Evolutionary conservation across 2,797 vertebrate genomes (phyloP).

Genomic region (Eospalax fontanierii): DNA sequence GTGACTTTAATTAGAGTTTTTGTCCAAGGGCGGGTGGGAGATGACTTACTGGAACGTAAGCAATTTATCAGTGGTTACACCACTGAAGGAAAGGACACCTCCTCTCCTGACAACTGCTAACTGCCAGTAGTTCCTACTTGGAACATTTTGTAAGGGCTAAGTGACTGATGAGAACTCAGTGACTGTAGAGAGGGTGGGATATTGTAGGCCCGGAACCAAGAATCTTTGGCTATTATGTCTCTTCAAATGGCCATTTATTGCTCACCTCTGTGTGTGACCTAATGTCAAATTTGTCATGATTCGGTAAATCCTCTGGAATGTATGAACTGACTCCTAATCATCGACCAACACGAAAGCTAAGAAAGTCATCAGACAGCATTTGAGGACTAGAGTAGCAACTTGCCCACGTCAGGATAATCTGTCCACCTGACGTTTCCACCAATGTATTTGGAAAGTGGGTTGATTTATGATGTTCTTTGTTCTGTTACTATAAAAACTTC

Average conservation of each 20-base stretch:
- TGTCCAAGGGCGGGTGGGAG: not conserved
- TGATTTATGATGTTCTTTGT: not conserved
- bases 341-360: not conserved
- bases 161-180: not conserved
- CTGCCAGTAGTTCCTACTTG: not conserved
- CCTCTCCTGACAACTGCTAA: not conserved
- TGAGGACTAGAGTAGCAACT: too few relatives aligned
- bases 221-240: not conserved
- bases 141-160: not conserved
- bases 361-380: too few relatives aligned
- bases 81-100: not conserved
- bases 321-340: not conserved
- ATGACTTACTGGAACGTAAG: not conserved
- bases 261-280: not conserved
- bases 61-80: not conserved
- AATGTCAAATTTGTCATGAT: not conserved
- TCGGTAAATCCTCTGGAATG: not conserved
- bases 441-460: not conserved
- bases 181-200: not conserved
- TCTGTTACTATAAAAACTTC: not conserved
- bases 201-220: not conserved
- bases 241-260: not conserved
- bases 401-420: not conserved
- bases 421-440: not conserved
- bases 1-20: not conserved